Conservation (phyloP, 2,888 invertebrate genomes). For the Cryptophagus acutangulus region DNA sequence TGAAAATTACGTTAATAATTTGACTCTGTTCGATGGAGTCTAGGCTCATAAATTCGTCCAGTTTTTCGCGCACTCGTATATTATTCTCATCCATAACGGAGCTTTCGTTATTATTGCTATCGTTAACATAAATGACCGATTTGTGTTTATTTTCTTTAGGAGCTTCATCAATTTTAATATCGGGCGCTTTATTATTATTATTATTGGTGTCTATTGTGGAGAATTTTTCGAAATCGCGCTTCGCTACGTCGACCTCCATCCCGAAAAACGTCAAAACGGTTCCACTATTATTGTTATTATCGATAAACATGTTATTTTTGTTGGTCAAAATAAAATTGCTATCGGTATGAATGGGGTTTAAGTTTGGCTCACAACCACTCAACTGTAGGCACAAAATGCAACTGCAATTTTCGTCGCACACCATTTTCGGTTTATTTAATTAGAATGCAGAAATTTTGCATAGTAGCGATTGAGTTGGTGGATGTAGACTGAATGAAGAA, state of each 20-base stretch:
- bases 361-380: constrained; percentile 56
- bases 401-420: constrained; percentile 66
- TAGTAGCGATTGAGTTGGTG: too few relatives aligned
- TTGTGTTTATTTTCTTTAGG: constrained; percentile 37
- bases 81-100: constrained; percentile 18
- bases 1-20: constrained; percentile 42
- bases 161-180: neutral
- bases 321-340: constrained; percentile 54
- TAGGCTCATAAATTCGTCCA: constrained; percentile 42
- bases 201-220: constrained; percentile 41
- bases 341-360: constrained; percentile 44
- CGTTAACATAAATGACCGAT: constrained; percentile 44
- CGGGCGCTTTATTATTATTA: neutral
- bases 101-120: constrained; percentile 14
- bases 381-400: constrained; percentile 73
- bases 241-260: constrained; percentile 42
- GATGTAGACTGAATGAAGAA: constrained; percentile 5
- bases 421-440: constrained; percentile 51
- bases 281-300: constrained; percentile 34
- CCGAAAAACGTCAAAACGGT: constrained; percentile 53
- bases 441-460: too few relatives aligned
- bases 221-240: constrained; percentile 48
- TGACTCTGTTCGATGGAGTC: constrained; percentile 38
- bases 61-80: constrained; percentile 37
- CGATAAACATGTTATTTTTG: constrained; percentile 48